Evolutionary conservation across 2,888 invertebrate genomes (phyloP).

Genomic region (Nomada hirtipes): DNA sequence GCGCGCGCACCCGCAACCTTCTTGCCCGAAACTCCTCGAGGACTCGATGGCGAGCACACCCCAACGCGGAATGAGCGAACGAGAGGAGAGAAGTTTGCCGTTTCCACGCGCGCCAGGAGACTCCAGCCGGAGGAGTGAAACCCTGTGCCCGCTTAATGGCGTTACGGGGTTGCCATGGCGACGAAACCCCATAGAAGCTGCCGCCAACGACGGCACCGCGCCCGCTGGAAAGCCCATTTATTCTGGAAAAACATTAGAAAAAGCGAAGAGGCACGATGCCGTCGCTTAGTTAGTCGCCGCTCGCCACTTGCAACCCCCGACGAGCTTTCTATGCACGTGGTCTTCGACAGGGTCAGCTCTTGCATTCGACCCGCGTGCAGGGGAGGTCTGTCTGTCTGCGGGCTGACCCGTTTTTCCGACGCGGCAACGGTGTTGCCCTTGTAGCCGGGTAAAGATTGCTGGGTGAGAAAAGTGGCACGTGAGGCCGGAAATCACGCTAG

Average conservation of each 20-base stretch:
- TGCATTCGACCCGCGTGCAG: neutral
- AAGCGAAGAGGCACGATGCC: slow-evolving; percentile 58
- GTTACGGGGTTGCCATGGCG: slow-evolving; percentile 83
- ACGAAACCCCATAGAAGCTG: slow-evolving; percentile 82
- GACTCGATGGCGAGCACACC: slow-evolving; percentile 53
- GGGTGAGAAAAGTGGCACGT: slow-evolving; percentile 76
- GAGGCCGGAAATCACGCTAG: slow-evolving; percentile 76
- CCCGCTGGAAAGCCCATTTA: slow-evolving; percentile 83
- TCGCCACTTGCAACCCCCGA: slow-evolving; percentile 18
- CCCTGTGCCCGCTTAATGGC: slow-evolving; percentile 82
- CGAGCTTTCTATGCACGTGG: neutral
- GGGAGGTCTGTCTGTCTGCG: neutral
- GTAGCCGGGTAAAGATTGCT: slow-evolving; percentile 45
- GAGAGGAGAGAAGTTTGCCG: slow-evolving; percentile 28
- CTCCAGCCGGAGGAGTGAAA: slow-evolving; percentile 67
- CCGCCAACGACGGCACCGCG: slow-evolving; percentile 70
- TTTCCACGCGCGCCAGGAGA: slow-evolving; percentile 59
- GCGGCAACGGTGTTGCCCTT: slow-evolving; percentile 32
- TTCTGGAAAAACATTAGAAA: slow-evolving; percentile 84
- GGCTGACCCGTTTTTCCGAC: slow-evolving; percentile 7
- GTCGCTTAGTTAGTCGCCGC: slow-evolving; percentile 39
- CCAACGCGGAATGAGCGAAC: slow-evolving; percentile 32
- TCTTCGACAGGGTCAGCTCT: neutral
- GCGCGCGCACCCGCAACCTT: slow-evolving; percentile 18
- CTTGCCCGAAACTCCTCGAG: slow-evolving; percentile 59